Percentiles rank a stretch among this genome's conserved stretches.
Evolutionary conservation across 2,888 invertebrate genomes (phyloP).

Genomic region (Lepidocyrtoides sp.): DNA sequence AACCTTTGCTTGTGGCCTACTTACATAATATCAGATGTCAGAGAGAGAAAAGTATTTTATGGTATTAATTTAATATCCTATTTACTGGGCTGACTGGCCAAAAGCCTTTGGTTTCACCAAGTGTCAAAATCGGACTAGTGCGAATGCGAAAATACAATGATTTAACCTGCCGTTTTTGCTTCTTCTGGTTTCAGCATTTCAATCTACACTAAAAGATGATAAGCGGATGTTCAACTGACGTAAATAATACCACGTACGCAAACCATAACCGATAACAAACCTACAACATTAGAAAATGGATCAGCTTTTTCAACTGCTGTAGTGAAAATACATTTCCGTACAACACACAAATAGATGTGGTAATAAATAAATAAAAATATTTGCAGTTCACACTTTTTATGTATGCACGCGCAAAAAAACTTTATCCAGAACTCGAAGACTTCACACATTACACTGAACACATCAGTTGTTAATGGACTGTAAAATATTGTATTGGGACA

Average conservation of each 20-base stretch:
- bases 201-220: too few relatives aligned
- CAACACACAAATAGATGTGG: too few relatives aligned
- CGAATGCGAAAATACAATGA: not conserved
- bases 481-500: not conserved
- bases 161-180: not conserved
- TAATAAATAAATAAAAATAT: not conserved
- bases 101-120: too few relatives aligned
- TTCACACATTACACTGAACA: not conserved
- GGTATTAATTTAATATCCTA: too few relatives aligned
- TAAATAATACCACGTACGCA: too few relatives aligned
- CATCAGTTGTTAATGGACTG: not conserved
- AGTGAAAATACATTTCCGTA: not conserved
- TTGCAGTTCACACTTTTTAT: not conserved
- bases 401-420: not conserved
- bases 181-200: not conserved
- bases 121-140: not conserved
- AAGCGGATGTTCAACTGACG: too few relatives aligned
- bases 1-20: not conserved
- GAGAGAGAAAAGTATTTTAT: not conserved
- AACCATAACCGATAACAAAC: too few relatives aligned
- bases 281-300: too few relatives aligned
- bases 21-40: not conserved
- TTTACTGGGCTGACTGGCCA: too few relatives aligned
- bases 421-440: not conserved
- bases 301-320: too few relatives aligned